A percentile compares a stretch with the other conserved stretches of the same genome.
Conservation (phyloP, 1,140 invertebrate species). For the Drosophila grimshawi region DNA sequence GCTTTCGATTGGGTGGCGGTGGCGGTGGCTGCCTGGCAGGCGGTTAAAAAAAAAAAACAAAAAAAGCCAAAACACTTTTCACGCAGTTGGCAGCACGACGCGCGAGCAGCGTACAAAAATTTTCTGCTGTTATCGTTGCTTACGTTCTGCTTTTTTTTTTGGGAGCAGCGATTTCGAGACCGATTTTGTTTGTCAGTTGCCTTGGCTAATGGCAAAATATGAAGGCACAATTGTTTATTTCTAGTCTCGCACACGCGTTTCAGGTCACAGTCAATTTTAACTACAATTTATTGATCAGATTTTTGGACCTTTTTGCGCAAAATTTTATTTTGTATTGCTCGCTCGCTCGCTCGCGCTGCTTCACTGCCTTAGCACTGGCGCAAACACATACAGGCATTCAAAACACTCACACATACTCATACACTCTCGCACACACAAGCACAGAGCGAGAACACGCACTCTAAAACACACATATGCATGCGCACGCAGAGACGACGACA, state of each 20-base stretch:
- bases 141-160: constrained; percentile 44
- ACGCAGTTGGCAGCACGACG: constrained; percentile 53
- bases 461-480: constrained; percentile 36
- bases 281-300: constrained; percentile 49
- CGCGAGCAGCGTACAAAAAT: constrained; percentile 45
- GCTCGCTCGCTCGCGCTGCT: constrained; percentile 56
- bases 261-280: constrained; percentile 41
- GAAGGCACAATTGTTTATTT: constrained; percentile 20
- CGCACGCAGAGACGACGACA: constrained; percentile 43
- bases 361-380: constrained; percentile 43
- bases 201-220: constrained; percentile 8
- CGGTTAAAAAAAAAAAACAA: constrained; percentile 34
- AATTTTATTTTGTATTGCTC: constrained; percentile 58
- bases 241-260: constrained; percentile 27
- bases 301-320: constrained; percentile 50
- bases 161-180: constrained; percentile 14
- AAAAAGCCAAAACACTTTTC: constrained; percentile 41
- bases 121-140: constrained; percentile 51
- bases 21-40: neutral
- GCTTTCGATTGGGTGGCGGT: neutral
- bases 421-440: constrained; percentile 12
- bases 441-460: constrained; percentile 24
- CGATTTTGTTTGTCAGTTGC: constrained; percentile 32
- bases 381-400: constrained; percentile 35
- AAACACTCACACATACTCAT: constrained; percentile 24